Evolutionary conservation across 1,140 invertebrate genomes (phyloP), one percentile per base, ranked within the genome.

Genomic region (Episyrphus balteatus): DNA sequence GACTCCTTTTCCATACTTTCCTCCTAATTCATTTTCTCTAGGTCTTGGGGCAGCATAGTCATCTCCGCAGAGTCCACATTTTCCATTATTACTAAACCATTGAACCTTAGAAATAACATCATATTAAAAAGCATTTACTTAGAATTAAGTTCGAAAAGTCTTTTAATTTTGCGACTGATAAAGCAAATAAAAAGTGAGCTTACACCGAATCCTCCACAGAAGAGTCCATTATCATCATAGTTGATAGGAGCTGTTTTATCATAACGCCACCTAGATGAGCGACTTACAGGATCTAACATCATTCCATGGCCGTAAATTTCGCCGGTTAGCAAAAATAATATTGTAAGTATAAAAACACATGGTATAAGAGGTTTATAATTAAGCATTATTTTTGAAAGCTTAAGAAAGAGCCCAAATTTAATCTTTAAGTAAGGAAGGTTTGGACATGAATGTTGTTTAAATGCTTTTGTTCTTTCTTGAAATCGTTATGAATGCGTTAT

Each of bases 191-290:
- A 36, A 36, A 6, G 3, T 36, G 34, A n/a, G 54, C 47, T 17
- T 48, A 62, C 60, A 61, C 52, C 52, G 32, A 69, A 70, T 42
- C 82, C 81, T 9, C 82, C 83, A 56, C 83, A 86, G 57, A 71
- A 83, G 33, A 78, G 65, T 38, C 72, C 70, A 55, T 77, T 80
- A 50, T 85, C 83, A 36, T 78, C 62, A 42, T 76, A 81, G 61
- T 84, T 81, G 3, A 48, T 38, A 2, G 74, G 72, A 2, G 76
- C 76, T 8, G 65, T 51, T 40, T 68, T 71, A 18, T 79, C 75
- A 38, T 70, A 69, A 32, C 82, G 72, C 80, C 81, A 85, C n/a
- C 80, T 69, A 13, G 76, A 75, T 44, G 75, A 75, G 50, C 84
- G 71, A 26, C 77, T 75, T 8, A 78, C 73, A 0, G 84, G 84